phyloP scores from a whole-genome alignment of 2,888 invertebrate species.

The Byasa hedistus region DNA sequence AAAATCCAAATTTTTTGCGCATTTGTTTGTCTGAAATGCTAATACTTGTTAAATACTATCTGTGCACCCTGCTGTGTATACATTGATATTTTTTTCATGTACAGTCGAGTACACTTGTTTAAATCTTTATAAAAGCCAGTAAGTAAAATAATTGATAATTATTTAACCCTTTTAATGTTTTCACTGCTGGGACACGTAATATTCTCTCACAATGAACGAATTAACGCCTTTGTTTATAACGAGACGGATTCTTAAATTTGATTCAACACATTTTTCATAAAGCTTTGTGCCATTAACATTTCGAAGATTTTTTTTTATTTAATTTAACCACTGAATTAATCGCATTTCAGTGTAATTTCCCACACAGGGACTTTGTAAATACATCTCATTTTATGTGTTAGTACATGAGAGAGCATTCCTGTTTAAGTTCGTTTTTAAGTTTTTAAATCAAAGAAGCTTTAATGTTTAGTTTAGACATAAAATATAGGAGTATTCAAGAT shows the following conservation, averaged over 20 bases:
- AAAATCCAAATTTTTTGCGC: not conserved
- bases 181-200: too few species aligned
- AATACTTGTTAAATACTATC: not conserved
- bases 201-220: too few species aligned
- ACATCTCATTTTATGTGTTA: constrained; percentile 20
- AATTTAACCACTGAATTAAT: constrained; percentile 19
- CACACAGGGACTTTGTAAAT: constrained; percentile 23
- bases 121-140: not conserved
- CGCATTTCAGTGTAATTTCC: constrained; percentile 20
- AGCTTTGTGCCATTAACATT: constrained; percentile 28
- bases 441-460: constrained; percentile 72
- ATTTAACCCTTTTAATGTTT: too few species aligned
- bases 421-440: constrained; percentile 46
- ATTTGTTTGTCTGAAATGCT: not conserved
- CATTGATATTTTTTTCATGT: not conserved
- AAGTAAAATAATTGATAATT: not conserved
- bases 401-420: constrained; percentile 40
- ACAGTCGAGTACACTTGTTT: not conserved
- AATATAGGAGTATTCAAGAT: not conserved
- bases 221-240: not conserved
- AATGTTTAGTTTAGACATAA: constrained; percentile 52
- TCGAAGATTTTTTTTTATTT: constrained; percentile 3
- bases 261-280: not conserved
- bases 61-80: not conserved
- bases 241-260: constrained; percentile 9